phyloP scores from a whole-genome alignment of 1,140 invertebrate species.

The Pseudoatta argentina region DNA sequence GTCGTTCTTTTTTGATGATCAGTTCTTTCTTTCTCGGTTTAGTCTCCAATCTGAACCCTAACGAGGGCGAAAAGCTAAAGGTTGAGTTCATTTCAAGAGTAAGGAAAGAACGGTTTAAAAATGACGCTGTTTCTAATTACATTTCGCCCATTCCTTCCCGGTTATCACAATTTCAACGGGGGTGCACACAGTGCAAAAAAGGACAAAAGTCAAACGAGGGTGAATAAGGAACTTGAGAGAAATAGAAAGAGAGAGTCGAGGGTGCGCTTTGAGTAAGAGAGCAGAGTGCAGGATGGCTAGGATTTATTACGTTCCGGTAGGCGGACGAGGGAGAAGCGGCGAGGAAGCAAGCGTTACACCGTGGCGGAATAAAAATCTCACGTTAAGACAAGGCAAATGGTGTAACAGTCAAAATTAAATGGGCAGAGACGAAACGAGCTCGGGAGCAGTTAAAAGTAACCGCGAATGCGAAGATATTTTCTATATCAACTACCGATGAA shows the following conservation, averaged over 20 bases:
- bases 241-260: slow-evolving; percentile 31
- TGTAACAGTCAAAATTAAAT: slow-evolving; percentile 66
- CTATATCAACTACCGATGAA: not conserved
- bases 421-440: slow-evolving; percentile 34
- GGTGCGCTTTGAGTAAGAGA: slow-evolving; percentile 50
- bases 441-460: slow-evolving; percentile 45
- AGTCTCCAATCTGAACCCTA: slow-evolving; percentile 1
- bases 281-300: slow-evolving; percentile 59
- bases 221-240: slow-evolving; percentile 37
- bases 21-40: not conserved
- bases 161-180: slow-evolving; percentile 64
- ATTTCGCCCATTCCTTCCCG: slow-evolving; percentile 57
- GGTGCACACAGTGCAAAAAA: not conserved
- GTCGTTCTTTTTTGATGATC: slow-evolving; percentile 38
- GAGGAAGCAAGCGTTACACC: slow-evolving; percentile 26
- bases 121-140: slow-evolving; percentile 74
- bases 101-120: slow-evolving; percentile 56
- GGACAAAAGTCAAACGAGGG: not conserved
- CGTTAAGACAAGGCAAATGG: slow-evolving; percentile 37
- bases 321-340: slow-evolving; percentile 5
- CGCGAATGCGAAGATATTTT: slow-evolving; percentile 24
- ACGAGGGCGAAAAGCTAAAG: slow-evolving; percentile 23
- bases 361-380: slow-evolving; percentile 69
- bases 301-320: slow-evolving; percentile 75
- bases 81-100: not conserved